A percentile compares a stretch with the other conserved stretches of the same genome.
Evolutionary conservation across 2,797 vertebrate genomes (phyloP).

Genomic region (Coilia nasus): DNA sequence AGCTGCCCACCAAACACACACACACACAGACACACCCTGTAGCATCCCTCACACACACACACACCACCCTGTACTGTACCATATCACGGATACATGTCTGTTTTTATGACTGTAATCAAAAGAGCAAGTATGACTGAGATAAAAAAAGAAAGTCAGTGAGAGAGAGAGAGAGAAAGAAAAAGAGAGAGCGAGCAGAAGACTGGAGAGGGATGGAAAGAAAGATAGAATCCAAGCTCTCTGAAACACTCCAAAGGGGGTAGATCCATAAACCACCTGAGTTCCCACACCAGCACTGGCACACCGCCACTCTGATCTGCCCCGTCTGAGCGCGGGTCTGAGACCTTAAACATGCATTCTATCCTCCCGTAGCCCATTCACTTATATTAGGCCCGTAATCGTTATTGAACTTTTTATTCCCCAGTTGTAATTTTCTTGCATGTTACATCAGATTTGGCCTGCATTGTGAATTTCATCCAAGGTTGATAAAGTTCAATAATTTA

Average conservation of each 20-base stretch:
- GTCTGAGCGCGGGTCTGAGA: slow-evolving; percentile 64
- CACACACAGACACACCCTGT: slow-evolving; percentile 29
- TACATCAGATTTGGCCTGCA: slow-evolving; percentile 83
- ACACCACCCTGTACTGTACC: slow-evolving; percentile 45
- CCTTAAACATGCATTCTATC: slow-evolving; percentile 70
- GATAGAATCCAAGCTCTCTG: slow-evolving; percentile 63
- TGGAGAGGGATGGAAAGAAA: background rate
- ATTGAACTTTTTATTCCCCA: slow-evolving; percentile 81
- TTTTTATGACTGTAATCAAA: slow-evolving; percentile 66
- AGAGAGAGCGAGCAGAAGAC: slow-evolving; percentile 2
- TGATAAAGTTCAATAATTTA: slow-evolving; percentile 96
- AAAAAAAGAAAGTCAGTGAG: slow-evolving; percentile 10
- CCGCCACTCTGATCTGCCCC: slow-evolving; percentile 38
- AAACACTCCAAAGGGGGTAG: slow-evolving; percentile 71
- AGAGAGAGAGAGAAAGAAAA: background rate
- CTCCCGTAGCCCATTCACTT: slow-evolving; percentile 63
- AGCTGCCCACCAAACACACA: slow-evolving; percentile 38
- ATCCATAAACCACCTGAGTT: slow-evolving; percentile 75
- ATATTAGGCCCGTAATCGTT: slow-evolving; percentile 84
- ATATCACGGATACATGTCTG: slow-evolving; percentile 34
- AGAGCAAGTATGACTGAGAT: slow-evolving; percentile 9
- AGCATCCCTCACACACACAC: slow-evolving; percentile 34
- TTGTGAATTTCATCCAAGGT: slow-evolving; percentile 88
- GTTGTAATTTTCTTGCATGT: slow-evolving; percentile 81
- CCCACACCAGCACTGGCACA: slow-evolving; percentile 65